These are phyloP conservation scores for Myotis vivesi DNA, from an alignment of 2,797 vertebrate genomes.

Conservation along the genomic window DNA sequence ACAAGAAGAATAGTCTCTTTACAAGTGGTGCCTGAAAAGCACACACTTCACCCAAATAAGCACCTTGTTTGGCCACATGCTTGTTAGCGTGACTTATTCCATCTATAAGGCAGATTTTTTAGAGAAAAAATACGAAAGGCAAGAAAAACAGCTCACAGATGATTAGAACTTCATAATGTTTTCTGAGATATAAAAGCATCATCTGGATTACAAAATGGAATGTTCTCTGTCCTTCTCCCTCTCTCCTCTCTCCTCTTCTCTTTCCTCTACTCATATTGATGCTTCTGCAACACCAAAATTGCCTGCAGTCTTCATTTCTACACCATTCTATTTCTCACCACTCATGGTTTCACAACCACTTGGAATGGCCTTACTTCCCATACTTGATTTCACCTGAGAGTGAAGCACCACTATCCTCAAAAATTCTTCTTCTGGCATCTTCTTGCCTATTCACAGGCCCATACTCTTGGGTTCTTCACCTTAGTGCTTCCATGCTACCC, in stretches of 20 bases:
- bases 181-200: not conserved
- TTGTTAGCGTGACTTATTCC: not conserved
- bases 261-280: rapidly evolving
- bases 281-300: not conserved
- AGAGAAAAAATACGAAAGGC: not conserved
- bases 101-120: not conserved
- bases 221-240: not conserved
- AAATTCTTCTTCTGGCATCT: no score
- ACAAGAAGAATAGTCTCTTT: not conserved
- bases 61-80: not conserved
- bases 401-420: not conserved
- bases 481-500: no score
- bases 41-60: not conserved
- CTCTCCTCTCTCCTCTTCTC: not conserved
- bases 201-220: not conserved
- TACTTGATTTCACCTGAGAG: not conserved
- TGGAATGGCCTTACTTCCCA: not conserved
- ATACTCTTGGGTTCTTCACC: not conserved
- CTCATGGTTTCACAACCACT: not conserved
- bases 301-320: no score
- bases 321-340: not conserved
- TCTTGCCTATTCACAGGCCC: not conserved
- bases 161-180: not conserved
- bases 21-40: not conserved
- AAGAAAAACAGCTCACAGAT: not conserved